Conservation (phyloP, 2,888 invertebrate species). For the Creontiades dilutus region DNA sequence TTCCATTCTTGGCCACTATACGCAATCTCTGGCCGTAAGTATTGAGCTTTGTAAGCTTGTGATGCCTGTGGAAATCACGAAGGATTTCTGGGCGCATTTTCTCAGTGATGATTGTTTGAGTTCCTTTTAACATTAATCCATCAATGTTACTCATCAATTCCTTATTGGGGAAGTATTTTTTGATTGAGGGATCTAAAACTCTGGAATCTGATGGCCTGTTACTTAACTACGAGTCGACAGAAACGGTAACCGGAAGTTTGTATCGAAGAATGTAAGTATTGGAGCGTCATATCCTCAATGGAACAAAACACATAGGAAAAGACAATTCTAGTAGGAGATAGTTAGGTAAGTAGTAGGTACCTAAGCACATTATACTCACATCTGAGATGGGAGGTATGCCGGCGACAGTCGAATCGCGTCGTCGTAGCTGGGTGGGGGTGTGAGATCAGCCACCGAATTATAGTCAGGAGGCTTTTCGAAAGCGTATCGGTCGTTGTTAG, state of each 20-base stretch:
- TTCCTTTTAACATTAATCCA: not conserved
- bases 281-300: too few relatives aligned
- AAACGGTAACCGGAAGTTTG: too few relatives aligned
- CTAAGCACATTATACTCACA: not conserved
- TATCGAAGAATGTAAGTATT: too few relatives aligned
- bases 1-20: conserved; percentile 19
- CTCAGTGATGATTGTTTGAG: not conserved
- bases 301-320: too few relatives aligned
- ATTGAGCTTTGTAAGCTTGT: not conserved
- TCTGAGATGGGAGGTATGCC: conserved; percentile 76
- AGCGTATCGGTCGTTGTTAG: conserved; percentile 20
- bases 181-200: not conserved
- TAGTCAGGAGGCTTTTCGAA: conserved; percentile 86
- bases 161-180: not conserved
- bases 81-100: not conserved
- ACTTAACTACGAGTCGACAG: too few relatives aligned
- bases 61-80: not conserved
- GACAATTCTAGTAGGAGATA: too few relatives aligned
- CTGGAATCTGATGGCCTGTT: not conserved
- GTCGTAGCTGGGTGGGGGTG: conserved; percentile 85
- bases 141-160: not conserved
- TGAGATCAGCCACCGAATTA: conserved; percentile 83
- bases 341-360: too few relatives aligned
- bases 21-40: not conserved
- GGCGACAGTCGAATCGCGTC: conserved; percentile 86